Percentiles rank a stretch among this genome's conserved stretches.
Evolutionary conservation across 2,797 vertebrate species (phyloP).

Genomic region (Pseudocheirus occidentalis): DNA sequence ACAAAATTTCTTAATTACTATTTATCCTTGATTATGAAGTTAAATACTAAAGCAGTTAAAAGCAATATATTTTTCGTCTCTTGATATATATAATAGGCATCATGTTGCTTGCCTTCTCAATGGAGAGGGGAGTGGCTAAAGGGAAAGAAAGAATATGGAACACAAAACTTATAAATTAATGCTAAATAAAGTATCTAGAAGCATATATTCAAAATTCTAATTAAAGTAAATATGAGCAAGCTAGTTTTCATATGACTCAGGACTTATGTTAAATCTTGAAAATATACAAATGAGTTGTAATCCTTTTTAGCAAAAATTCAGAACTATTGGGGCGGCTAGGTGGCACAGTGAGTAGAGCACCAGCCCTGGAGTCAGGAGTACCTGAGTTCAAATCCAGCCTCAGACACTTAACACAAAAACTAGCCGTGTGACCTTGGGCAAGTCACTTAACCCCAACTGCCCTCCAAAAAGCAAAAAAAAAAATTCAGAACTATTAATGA

Average conservation of each 20-base stretch:
- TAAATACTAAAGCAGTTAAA: neutral
- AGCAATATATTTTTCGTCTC: neutral
- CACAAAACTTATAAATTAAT: neutral
- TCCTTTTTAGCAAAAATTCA: neutral
- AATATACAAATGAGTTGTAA: constrained; percentile 15
- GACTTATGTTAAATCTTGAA: neutral
- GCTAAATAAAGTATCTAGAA: neutral
- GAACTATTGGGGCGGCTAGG: too few relatives aligned
- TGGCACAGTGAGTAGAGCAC: too few relatives aligned
- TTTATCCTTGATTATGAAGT: neutral
- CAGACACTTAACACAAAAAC: too few relatives aligned
- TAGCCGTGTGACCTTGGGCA: too few relatives aligned
- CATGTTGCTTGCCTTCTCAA: neutral
- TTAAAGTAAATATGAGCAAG: neutral
- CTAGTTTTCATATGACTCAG: neutral
- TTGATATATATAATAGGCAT: neutral
- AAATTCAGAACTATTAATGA: neutral
- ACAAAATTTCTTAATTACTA: neutral
- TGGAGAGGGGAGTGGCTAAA: neutral
- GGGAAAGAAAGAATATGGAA: neutral
- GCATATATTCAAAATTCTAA: neutral
- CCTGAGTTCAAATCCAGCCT: too few relatives aligned
- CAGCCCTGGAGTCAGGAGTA: too few relatives aligned
- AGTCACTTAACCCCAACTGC: too few relatives aligned
- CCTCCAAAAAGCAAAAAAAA: too few relatives aligned